Conservation (phyloP, 2,888 invertebrate genomes). For the Lasioglossum leucozonium region DNA sequence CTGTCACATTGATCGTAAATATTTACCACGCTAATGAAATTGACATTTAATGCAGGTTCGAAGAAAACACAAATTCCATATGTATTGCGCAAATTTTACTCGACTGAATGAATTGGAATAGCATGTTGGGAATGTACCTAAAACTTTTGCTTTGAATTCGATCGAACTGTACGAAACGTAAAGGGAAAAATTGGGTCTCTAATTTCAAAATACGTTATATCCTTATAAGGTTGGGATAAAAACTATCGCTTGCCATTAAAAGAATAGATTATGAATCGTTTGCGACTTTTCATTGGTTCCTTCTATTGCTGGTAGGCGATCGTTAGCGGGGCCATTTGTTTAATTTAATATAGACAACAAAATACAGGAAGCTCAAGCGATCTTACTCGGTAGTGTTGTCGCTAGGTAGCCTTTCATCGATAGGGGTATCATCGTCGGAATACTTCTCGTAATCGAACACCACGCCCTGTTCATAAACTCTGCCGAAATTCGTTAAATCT, state of each 20-base stretch:
- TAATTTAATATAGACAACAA: neutral
- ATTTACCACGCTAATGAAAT: neutral
- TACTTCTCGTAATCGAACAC: conserved; percentile 82
- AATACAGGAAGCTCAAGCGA: conserved; percentile 38
- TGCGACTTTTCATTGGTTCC: neutral
- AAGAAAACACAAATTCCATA: neutral
- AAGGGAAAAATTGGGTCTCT: conserved; percentile 63
- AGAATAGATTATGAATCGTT: conserved; percentile 32
- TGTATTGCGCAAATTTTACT: conserved; percentile 1
- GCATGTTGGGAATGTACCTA: neutral
- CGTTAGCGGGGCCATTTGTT: neutral
- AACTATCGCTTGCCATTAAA: conserved; percentile 43
- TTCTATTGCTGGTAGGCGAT: neutral
- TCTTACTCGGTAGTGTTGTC: conserved; percentile 85
- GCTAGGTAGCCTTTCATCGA: conserved; percentile 84
- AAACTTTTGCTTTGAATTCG: neutral
- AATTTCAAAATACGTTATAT: conserved; percentile 78
- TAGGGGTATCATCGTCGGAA: conserved; percentile 83
- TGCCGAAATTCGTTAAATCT: conserved; percentile 84
- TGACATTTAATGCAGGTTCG: neutral
- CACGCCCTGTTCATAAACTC: conserved; percentile 84
- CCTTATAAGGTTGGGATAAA: conserved; percentile 80
- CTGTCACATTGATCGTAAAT: neutral
- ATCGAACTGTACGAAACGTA: neutral
- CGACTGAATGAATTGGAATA: neutral